phyloP scores from a whole-genome alignment of 2,888 invertebrate genomes.

The Zygaena filipendulae region DNA sequence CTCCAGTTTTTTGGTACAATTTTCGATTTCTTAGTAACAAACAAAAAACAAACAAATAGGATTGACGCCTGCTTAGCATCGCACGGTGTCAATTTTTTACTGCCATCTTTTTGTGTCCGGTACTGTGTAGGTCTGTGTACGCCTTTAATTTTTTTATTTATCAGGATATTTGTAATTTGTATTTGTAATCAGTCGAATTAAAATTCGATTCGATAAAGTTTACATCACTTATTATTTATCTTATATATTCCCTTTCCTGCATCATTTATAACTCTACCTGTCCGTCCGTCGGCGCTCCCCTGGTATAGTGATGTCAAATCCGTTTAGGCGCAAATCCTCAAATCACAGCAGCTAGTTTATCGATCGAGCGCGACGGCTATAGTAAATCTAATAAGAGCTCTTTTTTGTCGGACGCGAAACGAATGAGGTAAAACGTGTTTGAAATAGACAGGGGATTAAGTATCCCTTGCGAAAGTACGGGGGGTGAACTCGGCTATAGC shows the following conservation, averaged over 20 bases:
- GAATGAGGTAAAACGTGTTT: constrained; percentile 67
- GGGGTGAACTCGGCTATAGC: constrained; percentile 23
- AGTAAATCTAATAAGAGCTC: constrained; percentile 64
- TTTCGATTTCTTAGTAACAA: no score
- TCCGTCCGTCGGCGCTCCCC: no score
- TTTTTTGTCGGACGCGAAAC: constrained; percentile 60
- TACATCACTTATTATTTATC: not conserved
- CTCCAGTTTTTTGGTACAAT: no score
- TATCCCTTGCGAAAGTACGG: constrained; percentile 42
- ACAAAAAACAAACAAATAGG: no score
- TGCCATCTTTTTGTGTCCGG: no score
- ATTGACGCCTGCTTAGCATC: no score
- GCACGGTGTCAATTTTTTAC: no score
- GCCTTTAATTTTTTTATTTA: no score
- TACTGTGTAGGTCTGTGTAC: no score
- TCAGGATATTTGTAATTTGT: not conserved
- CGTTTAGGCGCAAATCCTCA: constrained; percentile 24
- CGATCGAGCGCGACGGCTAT: constrained; percentile 38
- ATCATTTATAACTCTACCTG: no score
- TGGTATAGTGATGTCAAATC: constrained; percentile 1
- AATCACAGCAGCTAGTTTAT: constrained; percentile 44
- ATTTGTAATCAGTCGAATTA: not conserved
- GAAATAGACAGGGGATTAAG: constrained; percentile 67
- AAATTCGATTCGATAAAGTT: not conserved
- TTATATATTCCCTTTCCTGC: no score